phyloP scores from a whole-genome alignment of 2,113 vertebrate species.

The Limnothrissa miodon region DNA sequence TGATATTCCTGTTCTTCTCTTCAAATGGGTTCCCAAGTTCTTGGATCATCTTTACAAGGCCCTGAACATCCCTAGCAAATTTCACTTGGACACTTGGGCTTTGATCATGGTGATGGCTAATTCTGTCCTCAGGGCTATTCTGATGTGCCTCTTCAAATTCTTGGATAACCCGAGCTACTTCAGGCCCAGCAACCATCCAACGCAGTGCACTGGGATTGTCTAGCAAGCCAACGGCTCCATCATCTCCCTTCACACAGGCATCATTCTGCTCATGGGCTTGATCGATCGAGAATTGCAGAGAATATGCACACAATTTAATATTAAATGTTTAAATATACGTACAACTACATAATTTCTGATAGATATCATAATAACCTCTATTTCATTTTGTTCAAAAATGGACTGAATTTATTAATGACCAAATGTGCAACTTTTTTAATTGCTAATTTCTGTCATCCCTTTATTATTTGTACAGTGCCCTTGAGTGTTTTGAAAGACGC shows the following conservation, averaged over 20 bases:
- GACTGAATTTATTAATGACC: too few relatives aligned
- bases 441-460: too few relatives aligned
- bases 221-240: too few relatives aligned
- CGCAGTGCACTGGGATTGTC: neutral
- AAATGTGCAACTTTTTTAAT: too few relatives aligned
- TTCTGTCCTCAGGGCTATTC: neutral
- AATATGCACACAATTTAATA: too few relatives aligned
- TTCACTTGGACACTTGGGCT: too few relatives aligned
- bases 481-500: too few relatives aligned
- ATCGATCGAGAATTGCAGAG: neutral
- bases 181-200: neutral
- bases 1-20: constrained; percentile 12
- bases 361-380: too few relatives aligned
- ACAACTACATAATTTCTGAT: too few relatives aligned
- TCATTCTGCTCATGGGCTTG: neutral
- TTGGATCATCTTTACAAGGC: neutral
- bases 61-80: neutral
- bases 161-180: neutral
- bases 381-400: too few relatives aligned
- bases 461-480: too few relatives aligned
- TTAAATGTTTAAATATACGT: too few relatives aligned
- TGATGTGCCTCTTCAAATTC: neutral
- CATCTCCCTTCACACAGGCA: neutral
- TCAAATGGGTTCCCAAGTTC: constrained; percentile 13
- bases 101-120: neutral